phyloP scores from a whole-genome alignment of 1,140 invertebrate species.

The Venturia canescens region DNA sequence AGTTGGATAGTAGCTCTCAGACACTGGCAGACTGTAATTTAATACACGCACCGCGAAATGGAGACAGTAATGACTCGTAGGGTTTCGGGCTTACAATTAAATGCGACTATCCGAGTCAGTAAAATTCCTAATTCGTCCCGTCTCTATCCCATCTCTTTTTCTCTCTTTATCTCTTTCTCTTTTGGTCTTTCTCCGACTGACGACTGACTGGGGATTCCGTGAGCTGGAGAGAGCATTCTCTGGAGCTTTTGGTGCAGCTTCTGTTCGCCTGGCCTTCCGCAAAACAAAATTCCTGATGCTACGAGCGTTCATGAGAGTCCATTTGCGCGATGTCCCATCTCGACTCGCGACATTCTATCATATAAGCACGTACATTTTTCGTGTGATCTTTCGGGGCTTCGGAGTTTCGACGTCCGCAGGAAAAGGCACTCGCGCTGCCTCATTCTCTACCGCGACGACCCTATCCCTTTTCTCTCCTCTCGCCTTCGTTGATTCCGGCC shows the following conservation, averaged over 20 bases:
- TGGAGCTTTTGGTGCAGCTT: constrained; percentile 14
- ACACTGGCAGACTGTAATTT: constrained; percentile 68
- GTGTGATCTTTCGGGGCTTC: constrained; percentile 76
- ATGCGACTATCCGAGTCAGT: constrained; percentile 76
- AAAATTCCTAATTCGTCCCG: constrained; percentile 76
- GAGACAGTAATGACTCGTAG: constrained; percentile 75
- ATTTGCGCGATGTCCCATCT: constrained; percentile 49
- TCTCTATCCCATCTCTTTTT: constrained; percentile 58
- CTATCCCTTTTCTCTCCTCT: constrained; percentile 47
- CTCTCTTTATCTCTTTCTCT: constrained; percentile 3
- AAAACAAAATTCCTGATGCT: not conserved
- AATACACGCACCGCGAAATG: constrained; percentile 73
- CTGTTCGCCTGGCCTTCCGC: not conserved
- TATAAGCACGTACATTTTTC: constrained; percentile 74
- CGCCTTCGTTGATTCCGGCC: constrained; percentile 54
- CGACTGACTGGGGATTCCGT: not conserved
- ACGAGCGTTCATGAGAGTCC: constrained; percentile 37
- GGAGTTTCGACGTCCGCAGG: constrained; percentile 53
- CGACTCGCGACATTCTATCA: constrained; percentile 44
- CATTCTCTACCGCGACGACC: not conserved
- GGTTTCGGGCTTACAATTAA: constrained; percentile 78
- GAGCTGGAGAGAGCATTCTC: constrained; percentile 7
- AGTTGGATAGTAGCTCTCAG: constrained; percentile 32
- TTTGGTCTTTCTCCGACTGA: not conserved
- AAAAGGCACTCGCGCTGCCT: not conserved